These are phyloP conservation scores for Sciurus vulgaris DNA, from an alignment of 2,797 vertebrate species.

Conservation along the genomic window DNA sequence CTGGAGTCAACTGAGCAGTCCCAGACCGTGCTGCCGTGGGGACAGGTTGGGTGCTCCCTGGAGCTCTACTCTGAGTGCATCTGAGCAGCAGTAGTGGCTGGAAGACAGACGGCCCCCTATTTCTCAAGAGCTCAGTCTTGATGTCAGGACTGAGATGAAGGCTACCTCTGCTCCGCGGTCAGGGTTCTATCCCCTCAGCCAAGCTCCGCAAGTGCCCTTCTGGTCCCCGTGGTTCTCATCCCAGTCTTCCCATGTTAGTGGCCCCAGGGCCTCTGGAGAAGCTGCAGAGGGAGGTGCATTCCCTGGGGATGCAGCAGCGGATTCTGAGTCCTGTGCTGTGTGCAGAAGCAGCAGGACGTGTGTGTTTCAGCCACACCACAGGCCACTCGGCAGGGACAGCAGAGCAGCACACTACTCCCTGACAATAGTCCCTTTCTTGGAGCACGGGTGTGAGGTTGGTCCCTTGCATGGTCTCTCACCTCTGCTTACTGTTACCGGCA, in stretches of 20 bases:
- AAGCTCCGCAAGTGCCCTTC: neutral
- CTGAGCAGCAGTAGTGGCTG: too few relatives aligned
- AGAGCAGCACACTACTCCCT: neutral
- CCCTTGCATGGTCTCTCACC: neutral
- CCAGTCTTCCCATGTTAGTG: neutral
- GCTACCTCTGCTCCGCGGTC: neutral
- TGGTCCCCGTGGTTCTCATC: neutral
- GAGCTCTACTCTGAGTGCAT: neutral
- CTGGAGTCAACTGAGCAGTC: constrained; percentile 61
- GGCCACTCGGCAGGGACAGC: neutral
- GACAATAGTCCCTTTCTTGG: neutral
- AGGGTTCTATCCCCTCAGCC: too few relatives aligned
- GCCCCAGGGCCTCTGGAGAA: neutral
- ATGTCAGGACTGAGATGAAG: neutral
- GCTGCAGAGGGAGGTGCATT: neutral
- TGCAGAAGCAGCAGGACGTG: neutral
- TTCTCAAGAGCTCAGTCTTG: neutral
- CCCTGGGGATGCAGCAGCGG: neutral
- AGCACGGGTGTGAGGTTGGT: neutral
- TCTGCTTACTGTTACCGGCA: neutral
- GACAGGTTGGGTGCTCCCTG: neutral
- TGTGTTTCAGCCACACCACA: neutral
- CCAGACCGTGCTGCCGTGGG: neutral
- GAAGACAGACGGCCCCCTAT: neutral
- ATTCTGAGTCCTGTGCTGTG: neutral